Conservation (phyloP, 1,140 invertebrate genomes). For the Diabrotica undecimpunctata region DNA sequence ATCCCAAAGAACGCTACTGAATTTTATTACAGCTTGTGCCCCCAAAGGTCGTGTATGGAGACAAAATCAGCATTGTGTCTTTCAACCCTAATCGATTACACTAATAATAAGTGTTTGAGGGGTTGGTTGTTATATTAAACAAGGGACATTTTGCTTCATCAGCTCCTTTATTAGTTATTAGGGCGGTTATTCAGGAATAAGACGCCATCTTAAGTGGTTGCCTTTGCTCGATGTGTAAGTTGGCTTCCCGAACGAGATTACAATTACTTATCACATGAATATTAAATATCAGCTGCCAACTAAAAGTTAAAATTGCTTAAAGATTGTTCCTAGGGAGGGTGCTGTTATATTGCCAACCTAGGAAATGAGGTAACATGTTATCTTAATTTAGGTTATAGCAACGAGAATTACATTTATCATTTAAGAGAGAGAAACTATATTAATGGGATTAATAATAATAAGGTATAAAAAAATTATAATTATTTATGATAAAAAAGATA, state of each 20-base stretch:
- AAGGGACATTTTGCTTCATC: constrained; percentile 39
- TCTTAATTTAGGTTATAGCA: too few relatives aligned
- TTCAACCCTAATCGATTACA: constrained; percentile 31
- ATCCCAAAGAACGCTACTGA: not conserved
- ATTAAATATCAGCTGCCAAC: constrained; percentile 29
- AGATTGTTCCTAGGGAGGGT: constrained; percentile 6
- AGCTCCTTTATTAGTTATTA: constrained; percentile 39
- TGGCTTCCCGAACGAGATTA: not conserved
- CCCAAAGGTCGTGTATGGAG: constrained; percentile 15
- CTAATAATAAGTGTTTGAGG: constrained; percentile 34
- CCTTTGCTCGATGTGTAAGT: not conserved
- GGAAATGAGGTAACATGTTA: too few relatives aligned
- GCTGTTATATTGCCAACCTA: too few relatives aligned
- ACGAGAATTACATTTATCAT: too few relatives aligned
- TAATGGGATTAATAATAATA: too few relatives aligned
- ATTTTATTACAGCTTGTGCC: not conserved
- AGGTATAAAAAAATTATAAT: too few relatives aligned
- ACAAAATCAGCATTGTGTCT: constrained; percentile 29
- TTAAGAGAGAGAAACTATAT: too few relatives aligned
- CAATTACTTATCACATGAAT: constrained; percentile 33
- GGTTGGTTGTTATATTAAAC: constrained; percentile 32
- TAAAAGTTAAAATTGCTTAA: constrained; percentile 33
- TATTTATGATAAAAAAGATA: too few relatives aligned
- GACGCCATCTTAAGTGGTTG: constrained; percentile 27
- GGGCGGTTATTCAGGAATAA: constrained; percentile 27